Evolutionary conservation across 2,113 vertebrate species (phyloP), one percentile per base, ranked within the genome.

Genomic region (Porphyrio hochstetteri): DNA sequence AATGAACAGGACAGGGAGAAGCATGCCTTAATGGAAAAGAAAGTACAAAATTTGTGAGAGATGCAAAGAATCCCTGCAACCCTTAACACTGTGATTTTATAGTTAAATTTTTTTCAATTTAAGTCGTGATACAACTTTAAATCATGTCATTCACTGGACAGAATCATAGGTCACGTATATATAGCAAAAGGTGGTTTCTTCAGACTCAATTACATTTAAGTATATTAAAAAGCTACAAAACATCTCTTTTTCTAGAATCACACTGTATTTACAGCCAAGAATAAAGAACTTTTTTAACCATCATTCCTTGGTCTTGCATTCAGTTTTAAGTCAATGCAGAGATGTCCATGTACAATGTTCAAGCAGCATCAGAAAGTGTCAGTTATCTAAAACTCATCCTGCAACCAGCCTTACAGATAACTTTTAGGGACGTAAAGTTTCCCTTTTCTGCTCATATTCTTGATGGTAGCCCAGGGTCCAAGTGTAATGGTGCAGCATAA

Each of bases 401-500:
- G 10, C 20, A 33, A 44, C 4, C 35, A 82, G 16, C 5, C 46
- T 75, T 44, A 56, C 1, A 59, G 25, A 7, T 67, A 40, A 59
- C 31, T 86, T 86, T 36, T 10, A 46, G 55, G 15, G 19, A 35
- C 33, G 13, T 7, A 4, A 44, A 16, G 18, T 40, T 86, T 70
- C n/a, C 23, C 24, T 44, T 50, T 86, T 63, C 33, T 83, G 13
- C 18, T 86, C 23, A 9, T 63, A 44, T 67, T 81, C 21, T 23
- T 68, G 7, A 7, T 46, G n/a, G 19, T 21, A 75, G 76, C 19
- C 15, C 18, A n/a, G 56, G 5, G 10, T 71, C 20, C 42, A 63
- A 52, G 9, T 8, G 13, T 21, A 19, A 59, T n/a, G 55, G 14
- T 0, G 0, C 18, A 24, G 11, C 13, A 42, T 14, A 36, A 75